Conservation (phyloP, 2,113 vertebrate genomes). For the Shinisaurus crocodilurus region DNA sequence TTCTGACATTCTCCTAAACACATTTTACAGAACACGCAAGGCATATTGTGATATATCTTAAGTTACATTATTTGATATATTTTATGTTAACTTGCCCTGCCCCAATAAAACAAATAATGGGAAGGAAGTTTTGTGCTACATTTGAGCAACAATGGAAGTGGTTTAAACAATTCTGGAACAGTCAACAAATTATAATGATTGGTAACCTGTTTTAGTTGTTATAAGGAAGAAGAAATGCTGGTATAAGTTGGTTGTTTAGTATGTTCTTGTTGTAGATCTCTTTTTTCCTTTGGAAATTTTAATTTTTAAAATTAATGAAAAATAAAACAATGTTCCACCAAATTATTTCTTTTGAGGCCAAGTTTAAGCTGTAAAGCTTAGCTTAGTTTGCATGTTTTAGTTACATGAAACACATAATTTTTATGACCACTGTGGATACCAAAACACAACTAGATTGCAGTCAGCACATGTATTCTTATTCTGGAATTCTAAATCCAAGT, state of each 20-base stretch:
- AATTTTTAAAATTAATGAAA: no score
- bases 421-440: not conserved
- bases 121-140: no score
- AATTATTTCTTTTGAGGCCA: not conserved
- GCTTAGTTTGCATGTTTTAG: not conserved
- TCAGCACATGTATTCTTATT: not conserved
- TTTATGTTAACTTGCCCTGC: not conserved
- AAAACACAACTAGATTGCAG: not conserved
- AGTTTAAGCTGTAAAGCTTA: not conserved
- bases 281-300: no score
- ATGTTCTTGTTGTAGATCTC: no score
- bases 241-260: no score
- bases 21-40: not conserved
- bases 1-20: not conserved
- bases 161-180: no score
- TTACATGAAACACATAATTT: not conserved
- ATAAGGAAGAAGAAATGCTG: no score
- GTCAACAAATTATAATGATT: no score
- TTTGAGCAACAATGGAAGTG: no score
- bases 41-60: not conserved
- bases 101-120: not conserved
- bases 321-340: not conserved
- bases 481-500: not conserved
- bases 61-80: not conserved
- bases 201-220: no score